A percentile compares a stretch with the other conserved stretches of the same genome.
Conservation (phyloP, 2,113 vertebrate genomes). For the Syrmaticus mikado region DNA sequence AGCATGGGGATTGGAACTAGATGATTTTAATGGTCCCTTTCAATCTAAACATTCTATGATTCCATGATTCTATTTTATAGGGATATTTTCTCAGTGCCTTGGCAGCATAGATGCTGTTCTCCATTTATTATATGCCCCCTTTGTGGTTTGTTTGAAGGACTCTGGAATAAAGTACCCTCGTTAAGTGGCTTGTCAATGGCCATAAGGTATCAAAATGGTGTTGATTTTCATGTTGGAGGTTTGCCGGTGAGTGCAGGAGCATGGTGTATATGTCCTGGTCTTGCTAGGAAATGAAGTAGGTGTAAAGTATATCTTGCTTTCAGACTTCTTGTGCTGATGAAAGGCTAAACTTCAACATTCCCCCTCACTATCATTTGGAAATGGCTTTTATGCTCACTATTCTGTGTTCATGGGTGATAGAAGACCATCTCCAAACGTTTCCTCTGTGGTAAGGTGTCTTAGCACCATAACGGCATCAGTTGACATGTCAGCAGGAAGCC, state of each 20-base stretch:
- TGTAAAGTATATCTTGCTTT: neutral
- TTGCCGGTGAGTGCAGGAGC: fast-evolving
- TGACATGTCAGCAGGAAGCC: neutral
- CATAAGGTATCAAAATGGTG: neutral
- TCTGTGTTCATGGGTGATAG: neutral
- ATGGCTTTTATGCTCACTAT: neutral
- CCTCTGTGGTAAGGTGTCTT: neutral
- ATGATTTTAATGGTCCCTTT: too few relatives aligned
- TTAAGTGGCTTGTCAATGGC: neutral
- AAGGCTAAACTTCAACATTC: neutral
- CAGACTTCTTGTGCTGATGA: neutral
- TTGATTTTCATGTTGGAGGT: neutral
- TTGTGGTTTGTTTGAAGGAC: neutral
- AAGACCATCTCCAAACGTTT: neutral
- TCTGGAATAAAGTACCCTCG: neutral
- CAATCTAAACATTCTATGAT: too few relatives aligned
- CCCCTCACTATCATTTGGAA: neutral
- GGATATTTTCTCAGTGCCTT: neutral
- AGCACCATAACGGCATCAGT: neutral
- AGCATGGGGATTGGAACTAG: too few relatives aligned
- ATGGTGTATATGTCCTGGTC: neutral
- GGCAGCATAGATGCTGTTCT: neutral
- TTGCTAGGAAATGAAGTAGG: neutral
- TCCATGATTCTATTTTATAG: too few relatives aligned
- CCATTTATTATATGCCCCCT: neutral